Evolutionary conservation across 2,797 vertebrate species (phyloP).

Genomic region (Phrynocephalus forsythii): DNA sequence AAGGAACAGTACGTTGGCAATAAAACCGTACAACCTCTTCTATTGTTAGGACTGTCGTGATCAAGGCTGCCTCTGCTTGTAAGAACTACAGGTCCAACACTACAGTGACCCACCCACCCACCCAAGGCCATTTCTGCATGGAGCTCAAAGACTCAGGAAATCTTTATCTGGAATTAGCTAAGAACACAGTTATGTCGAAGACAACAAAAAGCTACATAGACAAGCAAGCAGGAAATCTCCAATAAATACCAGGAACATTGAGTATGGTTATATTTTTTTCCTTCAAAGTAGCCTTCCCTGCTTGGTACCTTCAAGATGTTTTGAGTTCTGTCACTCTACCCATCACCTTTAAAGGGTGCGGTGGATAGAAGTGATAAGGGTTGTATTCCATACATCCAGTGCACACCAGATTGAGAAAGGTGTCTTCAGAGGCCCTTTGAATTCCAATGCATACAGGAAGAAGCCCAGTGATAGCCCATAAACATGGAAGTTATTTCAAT

Average conservation of each 20-base stretch:
- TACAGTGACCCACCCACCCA: neutral
- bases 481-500: neutral
- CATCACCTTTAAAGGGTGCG: neutral
- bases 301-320: neutral
- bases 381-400: neutral
- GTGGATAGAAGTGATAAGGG: neutral
- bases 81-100: conserved; percentile 10
- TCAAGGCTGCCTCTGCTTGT: neutral
- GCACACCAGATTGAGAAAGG: neutral
- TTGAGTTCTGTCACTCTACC: neutral
- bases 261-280: neutral
- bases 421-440: neutral
- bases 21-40: neutral
- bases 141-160: conserved; percentile 49
- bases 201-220: conserved; percentile 68
- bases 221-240: conserved; percentile 61
- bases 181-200: conserved; percentile 56
- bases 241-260: conserved; percentile 45
- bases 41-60: conserved; percentile 15
- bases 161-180: conserved; percentile 65
- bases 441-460: neutral
- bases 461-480: neutral
- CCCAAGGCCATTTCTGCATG: neutral
- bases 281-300: conserved; percentile 8
- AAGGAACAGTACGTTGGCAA: neutral